Conservation (phyloP, 2,888 invertebrate species). For the Caenorhabditis japonica region DNA sequence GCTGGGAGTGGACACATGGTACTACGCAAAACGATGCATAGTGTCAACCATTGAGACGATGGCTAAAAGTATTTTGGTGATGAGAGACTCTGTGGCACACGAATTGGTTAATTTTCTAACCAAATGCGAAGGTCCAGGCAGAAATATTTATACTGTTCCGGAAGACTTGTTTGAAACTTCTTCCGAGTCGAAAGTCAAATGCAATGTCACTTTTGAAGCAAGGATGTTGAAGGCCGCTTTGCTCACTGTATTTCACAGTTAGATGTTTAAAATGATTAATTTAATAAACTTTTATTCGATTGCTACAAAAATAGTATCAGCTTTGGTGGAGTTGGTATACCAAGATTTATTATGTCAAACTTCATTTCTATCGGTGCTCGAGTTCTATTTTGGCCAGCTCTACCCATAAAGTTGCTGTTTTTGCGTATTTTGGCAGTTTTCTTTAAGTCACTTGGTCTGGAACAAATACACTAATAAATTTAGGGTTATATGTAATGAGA, state of each 20-base stretch:
- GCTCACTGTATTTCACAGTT: constrained; percentile 79
- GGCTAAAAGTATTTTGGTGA: constrained; percentile 85
- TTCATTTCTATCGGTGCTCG: no score
- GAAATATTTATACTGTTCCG: constrained; percentile 86
- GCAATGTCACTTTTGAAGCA: constrained; percentile 92
- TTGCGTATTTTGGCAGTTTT: no score
- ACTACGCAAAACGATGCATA: constrained; percentile 73
- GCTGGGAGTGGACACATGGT: constrained; percentile 97
- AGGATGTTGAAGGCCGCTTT: constrained; percentile 87
- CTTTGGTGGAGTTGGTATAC: no score
- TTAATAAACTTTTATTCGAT: not conserved
- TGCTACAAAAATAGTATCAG: no score
- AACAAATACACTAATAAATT: no score
- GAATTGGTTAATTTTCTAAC: constrained; percentile 91
- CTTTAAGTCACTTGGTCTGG: no score
- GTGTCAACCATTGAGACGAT: constrained; percentile 59
- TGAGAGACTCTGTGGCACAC: constrained; percentile 88
- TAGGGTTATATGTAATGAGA: no score
- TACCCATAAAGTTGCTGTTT: no score
- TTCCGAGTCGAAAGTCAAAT: constrained; percentile 84
- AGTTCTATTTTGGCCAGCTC: no score
- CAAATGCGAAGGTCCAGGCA: constrained; percentile 90
- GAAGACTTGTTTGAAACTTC: constrained; percentile 87
- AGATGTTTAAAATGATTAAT: constrained; percentile 10
- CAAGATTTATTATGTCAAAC: no score